Evolutionary conservation across 2,113 vertebrate species (phyloP).

Genomic region (Hystrix cristata): DNA sequence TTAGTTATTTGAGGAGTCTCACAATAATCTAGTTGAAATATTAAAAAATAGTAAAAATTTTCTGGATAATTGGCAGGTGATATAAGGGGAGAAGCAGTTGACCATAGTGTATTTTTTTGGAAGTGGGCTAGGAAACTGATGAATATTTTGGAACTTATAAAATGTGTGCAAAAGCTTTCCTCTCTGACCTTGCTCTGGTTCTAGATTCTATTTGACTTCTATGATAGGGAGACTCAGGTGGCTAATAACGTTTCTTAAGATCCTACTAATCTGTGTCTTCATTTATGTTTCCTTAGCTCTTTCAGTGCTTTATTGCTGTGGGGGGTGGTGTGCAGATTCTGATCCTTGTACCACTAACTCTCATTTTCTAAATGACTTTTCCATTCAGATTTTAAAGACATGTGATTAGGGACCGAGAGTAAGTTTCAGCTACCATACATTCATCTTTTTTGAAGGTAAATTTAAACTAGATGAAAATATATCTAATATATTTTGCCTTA

Average conservation of each 20-base stretch:
- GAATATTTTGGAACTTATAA: conserved; percentile 6
- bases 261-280: neutral
- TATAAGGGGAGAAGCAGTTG: neutral
- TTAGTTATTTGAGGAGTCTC: neutral
- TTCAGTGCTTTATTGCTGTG: neutral
- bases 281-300: neutral
- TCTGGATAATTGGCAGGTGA: neutral
- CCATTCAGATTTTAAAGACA: neutral
- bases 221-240: neutral
- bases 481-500: neutral
- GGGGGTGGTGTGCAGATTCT: neutral
- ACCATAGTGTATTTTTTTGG: neutral
- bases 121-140: neutral
- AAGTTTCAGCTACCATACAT: neutral
- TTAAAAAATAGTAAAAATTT: neutral
- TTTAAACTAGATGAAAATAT: conserved; percentile 9
- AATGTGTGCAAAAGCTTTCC: neutral
- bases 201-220: neutral
- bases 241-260: neutral
- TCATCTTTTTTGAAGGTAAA: neutral
- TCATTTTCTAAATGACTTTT: conserved; percentile 10
- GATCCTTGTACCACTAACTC: neutral
- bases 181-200: neutral
- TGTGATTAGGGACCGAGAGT: neutral
- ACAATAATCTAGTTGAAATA: neutral